Base-by-base conservation (phyloP, 2,797 vertebrate species). In the Loriculus beryllinus region DNA sequence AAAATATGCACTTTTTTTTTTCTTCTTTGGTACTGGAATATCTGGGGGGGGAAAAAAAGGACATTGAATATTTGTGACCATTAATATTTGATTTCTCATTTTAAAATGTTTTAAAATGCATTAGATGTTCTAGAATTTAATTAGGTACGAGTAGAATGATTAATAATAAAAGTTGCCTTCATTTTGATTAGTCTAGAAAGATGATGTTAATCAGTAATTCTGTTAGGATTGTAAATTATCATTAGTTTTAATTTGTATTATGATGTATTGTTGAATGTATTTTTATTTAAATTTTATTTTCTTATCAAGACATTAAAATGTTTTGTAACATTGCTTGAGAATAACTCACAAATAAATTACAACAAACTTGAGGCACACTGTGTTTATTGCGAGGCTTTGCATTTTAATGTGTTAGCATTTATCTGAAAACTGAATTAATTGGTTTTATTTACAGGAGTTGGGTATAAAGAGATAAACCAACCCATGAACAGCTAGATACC, bases 281-380 rank as follows among this genome's bases (percentile, higher is more conserved):
- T 98, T 98, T 98, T 97, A 98, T 98, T 98, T 98, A 98, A 98
- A 98, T 97, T 98, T 98, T 98, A 98, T 98, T 98, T 98, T 98
- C 97, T 97, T 98, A 98, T 97, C 82, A 96, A 95, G 97, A 96
- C 97, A 97, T 97, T 97, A 97, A 97, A 97, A 97, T 96, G 92
- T 98, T 98, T 97, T 98, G 96, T 98, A 98, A 97, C 96, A 92
- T 96, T 75, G 94, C 96, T 97, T 97, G 95, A 91, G 87, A 97
- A 97, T 97, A 97, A 97, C 97, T 97, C 94, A 91, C 96, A 96
- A 97, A 97, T 97, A 97, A 97, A 96, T 95, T 84, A 48, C 88
- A 90, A 80, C 29, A 80, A 88, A 92, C 71, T 63, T 75, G 88
- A 87, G 29, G 28, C 57, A 23, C 7, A 3, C 39, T 76, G 45